These are phyloP conservation scores for Prolemur simus DNA, from an alignment of 2,113 vertebrate genomes.

Conservation along the genomic window DNA sequence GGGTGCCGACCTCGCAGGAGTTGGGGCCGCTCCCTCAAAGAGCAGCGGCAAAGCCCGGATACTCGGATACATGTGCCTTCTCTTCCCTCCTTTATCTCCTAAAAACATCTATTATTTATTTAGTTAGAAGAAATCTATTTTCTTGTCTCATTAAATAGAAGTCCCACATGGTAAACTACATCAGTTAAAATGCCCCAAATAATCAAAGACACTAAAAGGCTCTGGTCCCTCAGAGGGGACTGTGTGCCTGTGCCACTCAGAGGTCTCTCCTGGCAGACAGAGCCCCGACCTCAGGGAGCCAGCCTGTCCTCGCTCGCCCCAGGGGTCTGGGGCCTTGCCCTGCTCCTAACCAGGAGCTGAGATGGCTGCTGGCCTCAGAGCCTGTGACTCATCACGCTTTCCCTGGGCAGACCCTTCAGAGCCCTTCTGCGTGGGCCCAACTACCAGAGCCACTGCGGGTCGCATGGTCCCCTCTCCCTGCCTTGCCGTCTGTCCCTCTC, in stretches of 20 bases:
- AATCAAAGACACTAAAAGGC: neutral
- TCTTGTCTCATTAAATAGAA: neutral
- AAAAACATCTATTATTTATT: neutral
- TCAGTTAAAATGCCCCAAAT: neutral
- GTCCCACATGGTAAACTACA: neutral
- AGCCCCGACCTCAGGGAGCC: neutral
- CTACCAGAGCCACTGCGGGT: neutral
- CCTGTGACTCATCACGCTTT: rapidly evolving
- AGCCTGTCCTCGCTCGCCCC: rapidly evolving
- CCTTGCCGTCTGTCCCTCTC: neutral
- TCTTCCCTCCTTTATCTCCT: neutral
- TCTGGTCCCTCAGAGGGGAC: neutral
- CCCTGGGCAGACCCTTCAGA: neutral
- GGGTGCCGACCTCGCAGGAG: rapidly evolving
- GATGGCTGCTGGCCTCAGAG: neutral
- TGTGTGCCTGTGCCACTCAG: rapidly evolving
- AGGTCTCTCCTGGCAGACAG: too few relatives aligned
- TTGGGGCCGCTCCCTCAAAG: rapidly evolving
- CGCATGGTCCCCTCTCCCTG: neutral
- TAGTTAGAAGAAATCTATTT: neutral
- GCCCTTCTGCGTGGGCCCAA: neutral
- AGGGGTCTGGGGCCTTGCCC: neutral
- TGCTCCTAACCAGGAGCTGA: neutral
- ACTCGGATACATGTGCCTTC: neutral
- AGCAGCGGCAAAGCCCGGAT: neutral